Conservation (phyloP, 2,797 vertebrate species). For the Hypotaenidia philippensis region DNA sequence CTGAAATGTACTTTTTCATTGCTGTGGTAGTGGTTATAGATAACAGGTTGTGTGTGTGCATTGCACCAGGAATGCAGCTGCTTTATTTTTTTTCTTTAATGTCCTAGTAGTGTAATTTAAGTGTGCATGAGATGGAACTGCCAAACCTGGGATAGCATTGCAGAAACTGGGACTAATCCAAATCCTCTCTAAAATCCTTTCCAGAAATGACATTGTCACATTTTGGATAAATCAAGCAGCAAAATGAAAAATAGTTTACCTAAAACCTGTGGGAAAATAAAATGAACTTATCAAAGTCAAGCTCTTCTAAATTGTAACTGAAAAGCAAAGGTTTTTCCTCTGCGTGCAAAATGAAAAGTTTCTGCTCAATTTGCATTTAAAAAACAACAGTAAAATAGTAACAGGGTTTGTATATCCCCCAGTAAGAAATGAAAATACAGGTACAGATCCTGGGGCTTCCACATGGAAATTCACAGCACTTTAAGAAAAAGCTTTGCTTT, state of each 20-base stretch:
- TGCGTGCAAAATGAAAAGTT: background rate
- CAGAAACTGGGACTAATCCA: background rate
- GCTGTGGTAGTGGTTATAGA: background rate
- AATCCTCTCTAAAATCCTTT: background rate
- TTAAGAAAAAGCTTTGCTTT: background rate
- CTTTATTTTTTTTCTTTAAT: background rate
- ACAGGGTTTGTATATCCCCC: background rate
- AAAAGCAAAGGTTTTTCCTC: background rate
- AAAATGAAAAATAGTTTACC: constrained; percentile 22
- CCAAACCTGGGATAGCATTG: background rate
- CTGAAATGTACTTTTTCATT: background rate
- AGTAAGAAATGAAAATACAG: background rate
- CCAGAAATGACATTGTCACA: constrained; percentile 1
- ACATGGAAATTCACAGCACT: background rate
- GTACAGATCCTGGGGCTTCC: background rate
- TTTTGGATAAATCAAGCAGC: background rate
- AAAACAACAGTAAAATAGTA: background rate
- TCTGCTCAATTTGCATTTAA: background rate
- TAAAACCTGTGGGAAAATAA: background rate
- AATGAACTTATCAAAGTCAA: constrained; percentile 19
- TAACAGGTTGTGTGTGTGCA: fast-evolving
- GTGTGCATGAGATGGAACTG: background rate
- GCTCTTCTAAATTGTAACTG: background rate
- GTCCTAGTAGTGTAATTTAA: background rate
- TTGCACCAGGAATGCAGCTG: background rate